A percentile compares a stretch with the other conserved stretches of the same genome.
Conservation (phyloP, 2,888 invertebrate genomes). For the Dynastes maya region DNA sequence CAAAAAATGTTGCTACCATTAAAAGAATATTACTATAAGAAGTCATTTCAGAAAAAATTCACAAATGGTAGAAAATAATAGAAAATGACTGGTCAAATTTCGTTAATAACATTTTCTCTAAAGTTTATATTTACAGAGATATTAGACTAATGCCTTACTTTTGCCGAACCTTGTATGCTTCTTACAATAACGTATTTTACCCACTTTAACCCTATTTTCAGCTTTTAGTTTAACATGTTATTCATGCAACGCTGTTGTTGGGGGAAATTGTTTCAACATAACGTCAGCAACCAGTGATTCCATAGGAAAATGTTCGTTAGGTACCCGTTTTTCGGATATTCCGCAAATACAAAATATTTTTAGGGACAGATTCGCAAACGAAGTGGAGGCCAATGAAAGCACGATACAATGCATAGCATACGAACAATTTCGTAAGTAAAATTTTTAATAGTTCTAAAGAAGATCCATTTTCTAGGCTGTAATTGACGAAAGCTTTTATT, state of each 20-base stretch:
- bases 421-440: slow-evolving; percentile 31
- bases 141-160: too few species aligned
- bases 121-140: too few species aligned
- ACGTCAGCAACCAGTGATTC: neutral
- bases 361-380: neutral
- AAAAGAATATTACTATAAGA: too few species aligned
- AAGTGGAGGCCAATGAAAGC: neutral
- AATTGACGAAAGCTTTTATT: neutral
- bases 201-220: slow-evolving; percentile 3
- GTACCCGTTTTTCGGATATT: neutral
- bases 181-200: neutral
- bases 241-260: slow-evolving; percentile 21
- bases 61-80: too few species aligned
- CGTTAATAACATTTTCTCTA: too few species aligned
- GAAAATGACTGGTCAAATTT: too few species aligned
- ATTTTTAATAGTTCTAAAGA: neutral
- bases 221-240: slow-evolving; percentile 41
- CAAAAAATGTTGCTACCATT: too few species aligned
- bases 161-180: too few species aligned
- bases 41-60: too few species aligned
- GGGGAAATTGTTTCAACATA: slow-evolving; percentile 35
- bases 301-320: slow-evolving; percentile 3
- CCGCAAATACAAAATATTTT: slow-evolving; percentile 17
- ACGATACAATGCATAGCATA: slow-evolving; percentile 36
- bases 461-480: neutral